Conservation (phyloP, 2,113 vertebrate species). For the Andinoacara biseriatus region DNA sequence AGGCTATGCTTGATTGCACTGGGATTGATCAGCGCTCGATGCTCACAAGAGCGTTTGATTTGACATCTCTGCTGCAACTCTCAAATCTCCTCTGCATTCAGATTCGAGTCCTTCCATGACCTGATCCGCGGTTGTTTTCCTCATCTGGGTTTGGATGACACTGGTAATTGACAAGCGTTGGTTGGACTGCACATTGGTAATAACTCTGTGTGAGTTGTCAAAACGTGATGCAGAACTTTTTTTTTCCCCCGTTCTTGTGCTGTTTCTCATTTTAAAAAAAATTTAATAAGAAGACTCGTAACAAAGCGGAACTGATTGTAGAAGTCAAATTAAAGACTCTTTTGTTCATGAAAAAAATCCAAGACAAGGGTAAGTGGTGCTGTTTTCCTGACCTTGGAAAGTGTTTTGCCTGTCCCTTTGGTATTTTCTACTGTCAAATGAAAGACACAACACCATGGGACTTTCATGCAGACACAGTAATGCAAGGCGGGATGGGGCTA, state of each 20-base stretch:
- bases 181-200: constrained; percentile 37
- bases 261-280: constrained; percentile 10
- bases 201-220: constrained; percentile 6
- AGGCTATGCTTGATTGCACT: constrained; percentile 72
- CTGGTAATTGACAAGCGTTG: constrained; percentile 66
- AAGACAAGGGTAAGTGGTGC: not conserved
- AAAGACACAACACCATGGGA: constrained; percentile 19
- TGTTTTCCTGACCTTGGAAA: constrained; percentile 45
- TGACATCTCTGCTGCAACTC: constrained; percentile 69
- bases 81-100: constrained; percentile 69
- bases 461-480: not conserved
- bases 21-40: constrained; percentile 73
- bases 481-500: not conserved
- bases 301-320: not conserved
- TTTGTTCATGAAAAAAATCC: constrained; percentile 11
- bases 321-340: constrained; percentile 16
- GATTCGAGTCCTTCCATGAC: constrained; percentile 61
- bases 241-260: not conserved
- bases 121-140: constrained; percentile 63
- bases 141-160: constrained; percentile 51
- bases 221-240: constrained; percentile 8
- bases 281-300: not conserved
- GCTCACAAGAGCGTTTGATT: constrained; percentile 77
- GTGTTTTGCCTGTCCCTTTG: constrained; percentile 23
- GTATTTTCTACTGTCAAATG: constrained; percentile 23